Base-by-base conservation (phyloP, 2,888 invertebrate genomes). In the Agonum fuliginosum region DNA sequence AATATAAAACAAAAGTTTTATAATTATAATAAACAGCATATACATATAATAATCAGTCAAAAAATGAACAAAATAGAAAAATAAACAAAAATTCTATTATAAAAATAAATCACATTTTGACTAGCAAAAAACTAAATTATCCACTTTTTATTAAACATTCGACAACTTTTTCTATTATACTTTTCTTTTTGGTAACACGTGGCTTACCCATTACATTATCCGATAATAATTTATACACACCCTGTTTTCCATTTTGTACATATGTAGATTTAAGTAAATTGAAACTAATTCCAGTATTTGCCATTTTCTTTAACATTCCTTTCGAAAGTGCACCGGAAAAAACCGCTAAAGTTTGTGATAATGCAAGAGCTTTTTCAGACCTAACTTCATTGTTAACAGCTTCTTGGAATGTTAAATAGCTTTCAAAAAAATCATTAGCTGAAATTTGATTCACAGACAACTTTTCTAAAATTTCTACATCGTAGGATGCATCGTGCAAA, bases 381-480 rank as follows among this genome's bases (percentile, higher is more conserved):
- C 12, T 43, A 43, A 12, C 43, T 3, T 10, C 43, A 43, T 43
- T 43, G 43, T 12, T 43, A 0, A 43, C 12, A n/a, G 12, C 43
- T 43, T 10, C 12, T 43, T 10, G 4, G 12, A 43, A 43, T 43
- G 43, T 43, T n/a, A 43, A 10, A 43, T 43, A 43, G 12, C 12
- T 43, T 43, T 43, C 43, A 43, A 43, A 43, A 43, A 43, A 43
- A 43, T 43, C 43, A n/a, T 1, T 43, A n/a, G 43, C 12, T 43
- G 43, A 43, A 3, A 43, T 43, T 43, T 10, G 10, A 12, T 43
- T 10, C 1, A 43, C 10, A n/a, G 43, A 10, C 12, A 43, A 3
- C 14, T 43, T 43, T 43, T 43, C 43, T 43, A 43, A 43, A 1
- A 43, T 43, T 43, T 43, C 43, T 43, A 43, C 43, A 43, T 43